These are phyloP conservation scores for Ctenosaura bakeri DNA, from an alignment of 2,797 vertebrate genomes.

Conservation along the genomic window DNA sequence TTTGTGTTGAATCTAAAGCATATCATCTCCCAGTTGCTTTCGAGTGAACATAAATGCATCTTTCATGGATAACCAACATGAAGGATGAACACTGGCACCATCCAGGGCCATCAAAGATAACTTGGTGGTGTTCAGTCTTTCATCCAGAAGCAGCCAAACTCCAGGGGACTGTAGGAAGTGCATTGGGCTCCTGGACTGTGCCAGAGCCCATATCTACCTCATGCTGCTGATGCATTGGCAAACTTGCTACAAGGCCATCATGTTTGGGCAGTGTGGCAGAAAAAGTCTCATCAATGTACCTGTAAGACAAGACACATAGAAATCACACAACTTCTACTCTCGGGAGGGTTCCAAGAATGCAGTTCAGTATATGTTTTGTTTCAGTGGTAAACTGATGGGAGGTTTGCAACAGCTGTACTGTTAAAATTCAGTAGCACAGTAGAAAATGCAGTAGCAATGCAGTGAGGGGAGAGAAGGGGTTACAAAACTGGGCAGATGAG, in stretches of 20 bases:
- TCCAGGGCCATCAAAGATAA: not conserved
- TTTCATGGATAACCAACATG: not conserved
- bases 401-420: not conserved
- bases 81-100: not conserved
- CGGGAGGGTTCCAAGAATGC: not conserved
- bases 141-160: not conserved
- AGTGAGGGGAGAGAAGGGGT: not conserved
- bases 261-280: not conserved
- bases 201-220: too few relatives aligned
- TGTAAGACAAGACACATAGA: not conserved
- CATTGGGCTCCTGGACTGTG: too few relatives aligned
- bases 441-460: not conserved
- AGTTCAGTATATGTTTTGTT: not conserved
- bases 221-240: not conserved
- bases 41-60: not conserved
- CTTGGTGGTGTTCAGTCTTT: not conserved
- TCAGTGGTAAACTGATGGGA: not conserved
- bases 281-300: not conserved
- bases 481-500: not conserved
- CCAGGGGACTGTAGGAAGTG: too few relatives aligned
- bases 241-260: not conserved
- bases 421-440: not conserved
- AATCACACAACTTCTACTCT: not conserved
- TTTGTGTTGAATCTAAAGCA: constrained; percentile 34
- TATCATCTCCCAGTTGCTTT: constrained; percentile 5